Base-by-base conservation (phyloP, 2,888 invertebrate species). In the Hofmannophila pseudospretella region DNA sequence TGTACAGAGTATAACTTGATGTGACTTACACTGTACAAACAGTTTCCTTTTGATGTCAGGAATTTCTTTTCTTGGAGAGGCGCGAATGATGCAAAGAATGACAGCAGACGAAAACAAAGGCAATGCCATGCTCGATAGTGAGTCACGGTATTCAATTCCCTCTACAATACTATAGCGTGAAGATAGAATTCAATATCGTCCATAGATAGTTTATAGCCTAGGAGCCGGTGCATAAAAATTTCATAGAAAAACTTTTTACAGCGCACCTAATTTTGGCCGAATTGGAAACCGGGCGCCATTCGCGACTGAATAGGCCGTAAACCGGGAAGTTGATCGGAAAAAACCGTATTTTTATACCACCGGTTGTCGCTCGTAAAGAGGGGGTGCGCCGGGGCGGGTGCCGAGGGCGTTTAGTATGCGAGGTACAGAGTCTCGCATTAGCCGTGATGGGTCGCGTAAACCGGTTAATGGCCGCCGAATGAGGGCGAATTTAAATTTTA, bases 251-350 rank as follows among this genome's bases (percentile, higher is more conserved):
- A 23, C 30, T 36, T 36, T 36, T 36, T 32, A 36, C 19, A 27
- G 11, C 20, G 13, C 26, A 26, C 9, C 32, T 32, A 36, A 36
- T 36, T 32, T 32, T n/a, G 14, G 1, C 10, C 4, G 25, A 23
- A 36, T 16, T 9, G 9, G n/a, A 35, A 14, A 5, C 23, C 23
- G 30, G 31, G 3, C 19, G 36, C 32, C 14, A 31, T 36, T 36
- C 14, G 23, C 36, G 36, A 36, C n/a, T 2, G 32, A 19, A 27
- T 12, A 8, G 25, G 27, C 26, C n/a, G 32, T 36, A 36, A 36
- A 36, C 31, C n/a, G 36, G 36, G 12, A 36, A 27, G 9, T 27
- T 20, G 31, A 36, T 35, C 36, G 36, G 20, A 32, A 36, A 34
- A 36, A 36, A 8, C 23, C 10, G 23, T 30, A 30, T 25, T 33